Evolutionary conservation across 2,888 invertebrate species (phyloP), one percentile per base, ranked within the genome.

Genomic region (Uropetala carovei): DNA sequence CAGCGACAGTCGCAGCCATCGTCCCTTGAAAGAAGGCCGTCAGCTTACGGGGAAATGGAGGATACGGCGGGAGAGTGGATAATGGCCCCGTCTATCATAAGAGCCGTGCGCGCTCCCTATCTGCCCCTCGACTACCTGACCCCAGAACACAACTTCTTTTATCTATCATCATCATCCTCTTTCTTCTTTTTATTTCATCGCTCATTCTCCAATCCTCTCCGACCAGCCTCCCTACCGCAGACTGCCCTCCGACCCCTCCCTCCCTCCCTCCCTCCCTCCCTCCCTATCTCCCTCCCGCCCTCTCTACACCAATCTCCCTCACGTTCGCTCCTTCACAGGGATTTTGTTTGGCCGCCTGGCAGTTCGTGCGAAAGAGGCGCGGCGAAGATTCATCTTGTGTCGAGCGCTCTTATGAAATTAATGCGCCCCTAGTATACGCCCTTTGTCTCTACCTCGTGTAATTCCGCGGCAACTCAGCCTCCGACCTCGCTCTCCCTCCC

Each of bases 381-480:
- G n/a, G 60, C 83, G 83, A 68, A 89, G 64, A 89, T 89, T 43
- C 89, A 89, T 89, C 89, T 89, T 43, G 64, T 68, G 89, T 64
- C 89, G 89, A 89, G 89, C 89, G 59, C 68, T 89, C 89, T 89
- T 68, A 89, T 89, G 89, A 89, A 89, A 89, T 89, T 89, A 89
- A 89, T 89, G 89, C 89, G 64, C 89, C 64, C 43, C 89, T 86
- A 27, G 59, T 27, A n/a, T 14, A 27, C 83, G 56, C 60, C 89
- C 64, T 89, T 89, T 89, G 89, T 89, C 43, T 89, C 89, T 89
- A 60, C 89, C 64, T 18, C 30, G 89, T 89, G 89, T 89, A 89
- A 89, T 89, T 89, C 89, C 64, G 60, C 64, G 89, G 89, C 89
- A 89, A 60, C 30, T 18, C 89, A 27, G 18, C 60, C 68, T 89